Evolutionary conservation across 1,140 invertebrate species (phyloP), one percentile per base, ranked within the genome.

Genomic region (Homalodisca vitripennis): DNA sequence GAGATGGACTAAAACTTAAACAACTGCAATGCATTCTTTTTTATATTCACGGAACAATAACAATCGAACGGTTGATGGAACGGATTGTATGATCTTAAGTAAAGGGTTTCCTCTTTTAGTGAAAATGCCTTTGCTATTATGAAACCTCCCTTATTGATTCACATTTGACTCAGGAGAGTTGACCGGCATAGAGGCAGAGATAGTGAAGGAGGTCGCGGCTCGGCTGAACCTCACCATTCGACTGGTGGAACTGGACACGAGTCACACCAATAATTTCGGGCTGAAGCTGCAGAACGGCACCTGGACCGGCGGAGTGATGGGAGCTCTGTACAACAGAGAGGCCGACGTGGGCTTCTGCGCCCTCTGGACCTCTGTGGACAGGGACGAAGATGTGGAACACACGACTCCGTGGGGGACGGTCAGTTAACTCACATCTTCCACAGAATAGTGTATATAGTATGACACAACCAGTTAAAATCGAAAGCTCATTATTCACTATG

Each of bases 271-370:
- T 41, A 41, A 10, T 41, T 41, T 41, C 34, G 48, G 48, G 3
- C 22, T 51, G 14, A 51, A 51, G 48, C 48, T 51, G n/a, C 14
- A 51, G 14, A 51, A 51, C n/a, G 48, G 48, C 48, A 51, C 48
- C 3, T 51, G 48, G 48, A 22, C 22, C 3, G 48, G 48, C 3
- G 48, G 48, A 20, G 48, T 51, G 48, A 51, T 51, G 48, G 48
- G 48, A 51, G 48, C 48, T 3, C 48, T 51, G 6, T 20, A 51
- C 48, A 3, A 51, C 22, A 6, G 48, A 3, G 22, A 14, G 3
- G 48, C 48, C 3, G 48, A 51, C 48, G 3, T 51, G 3, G 48
- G 48, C n/a, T 51, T 51, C 48, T 51, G 48, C 22, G 48, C 48
- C 22, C 48, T 51, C 3, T 51, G 48, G 48, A n/a, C 22, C 3